These are phyloP conservation scores for Hepsetus odoe DNA, from an alignment of 2,113 vertebrate genomes.

Conservation along the genomic window DNA sequence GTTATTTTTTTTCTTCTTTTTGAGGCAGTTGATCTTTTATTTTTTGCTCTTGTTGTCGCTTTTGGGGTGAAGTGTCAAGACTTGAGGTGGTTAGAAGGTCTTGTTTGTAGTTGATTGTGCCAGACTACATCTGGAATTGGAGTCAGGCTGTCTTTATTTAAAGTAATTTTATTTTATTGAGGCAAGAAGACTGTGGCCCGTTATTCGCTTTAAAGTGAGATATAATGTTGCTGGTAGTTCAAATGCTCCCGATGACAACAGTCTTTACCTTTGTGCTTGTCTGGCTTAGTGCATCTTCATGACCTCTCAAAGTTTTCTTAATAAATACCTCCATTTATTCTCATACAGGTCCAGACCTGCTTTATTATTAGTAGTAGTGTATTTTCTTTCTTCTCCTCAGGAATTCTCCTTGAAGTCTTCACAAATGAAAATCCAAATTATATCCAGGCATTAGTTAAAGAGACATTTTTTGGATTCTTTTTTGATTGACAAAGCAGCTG, in stretches of 20 bases:
- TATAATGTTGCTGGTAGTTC: not conserved
- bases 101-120: constrained; percentile 42
- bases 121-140: not conserved
- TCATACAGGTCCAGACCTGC: constrained; percentile 15
- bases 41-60: constrained; percentile 4
- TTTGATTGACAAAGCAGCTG: too few species aligned
- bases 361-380: too few species aligned
- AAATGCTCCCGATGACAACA: not conserved
- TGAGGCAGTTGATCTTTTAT: not conserved
- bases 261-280: not conserved
- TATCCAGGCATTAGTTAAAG: too few species aligned
- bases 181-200: constrained; percentile 7
- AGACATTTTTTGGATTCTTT: too few species aligned
- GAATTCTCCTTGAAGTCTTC: not conserved
- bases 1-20: constrained; percentile 19
- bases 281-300: not conserved
- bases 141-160: not conserved
- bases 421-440: too few species aligned
- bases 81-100: constrained; percentile 17
- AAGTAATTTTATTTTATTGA: not conserved
- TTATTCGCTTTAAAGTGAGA: not conserved
- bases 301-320: not conserved
- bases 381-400: too few species aligned
- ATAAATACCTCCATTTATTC: not conserved
- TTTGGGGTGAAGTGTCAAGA: constrained; percentile 22